Percentiles rank a stretch among this genome's conserved stretches.
phyloP scores from a whole-genome alignment of 2,888 invertebrate genomes.

The Thereva nobilitata region DNA sequence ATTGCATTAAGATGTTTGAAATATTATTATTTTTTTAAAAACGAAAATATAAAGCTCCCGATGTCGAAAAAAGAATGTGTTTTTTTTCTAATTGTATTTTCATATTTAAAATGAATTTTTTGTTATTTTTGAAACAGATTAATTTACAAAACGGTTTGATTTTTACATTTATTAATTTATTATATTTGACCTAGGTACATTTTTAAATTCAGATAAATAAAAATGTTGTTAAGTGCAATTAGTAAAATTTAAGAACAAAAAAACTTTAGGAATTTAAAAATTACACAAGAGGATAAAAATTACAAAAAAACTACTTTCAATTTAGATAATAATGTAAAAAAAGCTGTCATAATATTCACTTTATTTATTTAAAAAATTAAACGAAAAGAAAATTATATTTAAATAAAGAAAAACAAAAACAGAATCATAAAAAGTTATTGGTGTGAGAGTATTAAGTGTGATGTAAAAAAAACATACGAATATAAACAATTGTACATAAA shows the following conservation, averaged over 20 bases:
- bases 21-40: too few relatives aligned
- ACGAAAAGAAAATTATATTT: constrained; percentile 1
- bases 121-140: too few relatives aligned
- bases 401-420: neutral
- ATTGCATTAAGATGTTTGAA: too few relatives aligned
- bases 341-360: neutral
- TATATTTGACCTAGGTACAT: too few relatives aligned
- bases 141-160: too few relatives aligned
- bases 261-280: constrained; percentile 15
- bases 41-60: too few relatives aligned
- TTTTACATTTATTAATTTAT: too few relatives aligned
- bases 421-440: constrained; percentile 7
- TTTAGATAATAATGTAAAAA: neutral
- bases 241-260: constrained; percentile 24
- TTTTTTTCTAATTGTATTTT: too few relatives aligned
- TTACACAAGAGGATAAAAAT: neutral
- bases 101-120: too few relatives aligned
- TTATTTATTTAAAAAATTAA: constrained; percentile 13
- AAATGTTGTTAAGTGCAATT: constrained; percentile 31
- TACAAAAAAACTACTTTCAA: neutral
- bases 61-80: too few relatives aligned
- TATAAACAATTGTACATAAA: constrained; percentile 25
- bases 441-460: constrained; percentile 16
- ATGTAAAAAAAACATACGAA: neutral
- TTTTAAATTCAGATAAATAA: neutral